phyloP scores from a whole-genome alignment of 2,113 vertebrate species.

The Penelope pileata region DNA sequence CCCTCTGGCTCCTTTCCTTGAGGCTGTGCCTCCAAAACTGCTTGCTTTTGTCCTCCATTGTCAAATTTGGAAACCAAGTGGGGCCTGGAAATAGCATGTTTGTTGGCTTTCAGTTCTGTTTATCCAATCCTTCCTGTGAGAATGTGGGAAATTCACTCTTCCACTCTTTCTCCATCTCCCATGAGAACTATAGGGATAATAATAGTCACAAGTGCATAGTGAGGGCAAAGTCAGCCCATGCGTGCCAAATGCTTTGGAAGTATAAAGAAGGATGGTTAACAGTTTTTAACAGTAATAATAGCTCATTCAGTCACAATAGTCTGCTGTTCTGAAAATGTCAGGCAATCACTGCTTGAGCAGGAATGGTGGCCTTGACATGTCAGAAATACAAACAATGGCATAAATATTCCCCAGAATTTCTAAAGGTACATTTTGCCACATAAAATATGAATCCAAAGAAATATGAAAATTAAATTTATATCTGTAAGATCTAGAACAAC shows the following conservation, averaged over 20 bases:
- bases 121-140: neutral
- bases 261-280: neutral
- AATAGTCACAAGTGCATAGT: neutral
- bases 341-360: neutral
- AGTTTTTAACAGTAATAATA: neutral
- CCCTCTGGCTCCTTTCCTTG: neutral
- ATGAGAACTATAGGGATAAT: neutral
- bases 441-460: neutral
- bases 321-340: neutral
- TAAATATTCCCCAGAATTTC: neutral
- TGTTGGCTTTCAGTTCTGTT: neutral
- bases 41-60: neutral
- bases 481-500: neutral
- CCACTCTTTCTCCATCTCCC: neutral
- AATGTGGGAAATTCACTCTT: conserved; percentile 25
- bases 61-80: neutral
- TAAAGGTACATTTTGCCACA: neutral
- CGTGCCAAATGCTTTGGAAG: neutral
- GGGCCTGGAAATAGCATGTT: neutral
- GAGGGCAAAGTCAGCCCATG: neutral
- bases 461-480: neutral
- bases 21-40: neutral
- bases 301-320: neutral
- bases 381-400: neutral
- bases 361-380: neutral